These are phyloP conservation scores for Therioaphis trifolii DNA, from an alignment of 2,888 invertebrate genomes.

Conservation along the genomic window DNA sequence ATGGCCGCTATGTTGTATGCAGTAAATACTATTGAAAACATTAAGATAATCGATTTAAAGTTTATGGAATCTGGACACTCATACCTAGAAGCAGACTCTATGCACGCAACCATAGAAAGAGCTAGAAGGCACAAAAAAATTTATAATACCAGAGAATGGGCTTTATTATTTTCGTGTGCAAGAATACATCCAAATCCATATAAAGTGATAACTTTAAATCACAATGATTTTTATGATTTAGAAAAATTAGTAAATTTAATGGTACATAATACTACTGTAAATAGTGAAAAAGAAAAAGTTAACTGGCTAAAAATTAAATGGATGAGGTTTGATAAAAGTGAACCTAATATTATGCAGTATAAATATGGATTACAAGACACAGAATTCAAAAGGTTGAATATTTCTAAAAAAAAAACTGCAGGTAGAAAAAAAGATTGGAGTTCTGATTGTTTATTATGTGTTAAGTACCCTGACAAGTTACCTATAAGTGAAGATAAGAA, in stretches of 20 bases:
- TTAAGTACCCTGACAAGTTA: not conserved
- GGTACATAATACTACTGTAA: conserved; percentile 6
- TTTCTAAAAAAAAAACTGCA: conserved; percentile 1
- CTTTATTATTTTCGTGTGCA: not conserved
- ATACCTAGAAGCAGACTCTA: conserved; percentile 63
- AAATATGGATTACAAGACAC: not conserved
- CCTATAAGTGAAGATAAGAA: conserved; percentile 8
- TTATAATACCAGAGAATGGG: not conserved
- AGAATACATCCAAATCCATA: not conserved
- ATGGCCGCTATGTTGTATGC: conserved; percentile 64
- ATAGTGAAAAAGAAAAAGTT: not conserved
- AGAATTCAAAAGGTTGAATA: conserved; percentile 10
- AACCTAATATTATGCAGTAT: conserved; percentile 13
- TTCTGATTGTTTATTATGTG: not conserved
- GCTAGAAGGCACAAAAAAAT: not conserved
- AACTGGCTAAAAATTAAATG: conserved; percentile 13
- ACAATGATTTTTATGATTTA: not conserved
- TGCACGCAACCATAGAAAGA: conserved; percentile 65
- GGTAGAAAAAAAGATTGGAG: not conserved
- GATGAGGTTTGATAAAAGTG: not conserved
- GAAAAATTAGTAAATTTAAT: conserved; percentile 1
- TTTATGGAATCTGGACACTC: conserved; percentile 65
- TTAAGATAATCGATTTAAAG: conserved; percentile 65
- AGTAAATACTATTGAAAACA: conserved; percentile 63
- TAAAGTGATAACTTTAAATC: not conserved